phyloP scores from a whole-genome alignment of 2,888 invertebrate genomes.

The Metacarcinus magister region DNA sequence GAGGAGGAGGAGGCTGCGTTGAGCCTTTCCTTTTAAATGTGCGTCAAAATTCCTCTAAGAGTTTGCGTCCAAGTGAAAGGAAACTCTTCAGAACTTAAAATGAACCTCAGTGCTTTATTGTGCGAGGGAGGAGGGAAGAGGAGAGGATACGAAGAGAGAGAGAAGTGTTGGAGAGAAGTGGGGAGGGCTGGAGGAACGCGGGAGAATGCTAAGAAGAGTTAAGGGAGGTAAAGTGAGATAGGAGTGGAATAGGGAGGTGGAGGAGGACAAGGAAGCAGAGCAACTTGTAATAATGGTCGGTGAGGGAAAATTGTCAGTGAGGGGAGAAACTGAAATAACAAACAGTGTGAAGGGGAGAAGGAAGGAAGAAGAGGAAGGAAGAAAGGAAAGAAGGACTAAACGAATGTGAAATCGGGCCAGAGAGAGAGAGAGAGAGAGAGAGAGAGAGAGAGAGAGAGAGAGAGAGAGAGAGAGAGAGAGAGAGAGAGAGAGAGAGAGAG shows the following conservation, averaged over 20 bases:
- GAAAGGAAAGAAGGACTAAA: background rate
- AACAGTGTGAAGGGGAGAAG: background rate
- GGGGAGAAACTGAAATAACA: constrained; percentile 15
- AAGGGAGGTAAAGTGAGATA: background rate
- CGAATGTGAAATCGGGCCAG: background rate
- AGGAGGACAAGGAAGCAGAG: background rate
- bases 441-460: too few relatives aligned
- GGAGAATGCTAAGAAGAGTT: background rate
- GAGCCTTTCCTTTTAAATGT: constrained; percentile 8
- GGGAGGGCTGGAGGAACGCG: background rate
- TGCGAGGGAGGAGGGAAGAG: constrained; percentile 22
- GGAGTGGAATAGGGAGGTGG: background rate
- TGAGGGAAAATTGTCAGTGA: background rate
- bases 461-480: too few relatives aligned
- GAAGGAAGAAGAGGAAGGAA: background rate
- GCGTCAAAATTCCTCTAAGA: constrained; percentile 39
- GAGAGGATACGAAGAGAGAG: constrained; percentile 11
- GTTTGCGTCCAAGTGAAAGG: constrained; percentile 14
- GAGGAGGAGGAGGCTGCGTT: background rate
- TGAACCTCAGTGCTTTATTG: constrained; percentile 34
- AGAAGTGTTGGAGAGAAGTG: background rate
- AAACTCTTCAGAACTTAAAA: constrained; percentile 27
- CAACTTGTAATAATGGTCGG: constrained; percentile 40
- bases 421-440: background rate
- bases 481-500: background rate